Conservation (phyloP, 2,888 invertebrate species). For the Lasius platythorax region DNA sequence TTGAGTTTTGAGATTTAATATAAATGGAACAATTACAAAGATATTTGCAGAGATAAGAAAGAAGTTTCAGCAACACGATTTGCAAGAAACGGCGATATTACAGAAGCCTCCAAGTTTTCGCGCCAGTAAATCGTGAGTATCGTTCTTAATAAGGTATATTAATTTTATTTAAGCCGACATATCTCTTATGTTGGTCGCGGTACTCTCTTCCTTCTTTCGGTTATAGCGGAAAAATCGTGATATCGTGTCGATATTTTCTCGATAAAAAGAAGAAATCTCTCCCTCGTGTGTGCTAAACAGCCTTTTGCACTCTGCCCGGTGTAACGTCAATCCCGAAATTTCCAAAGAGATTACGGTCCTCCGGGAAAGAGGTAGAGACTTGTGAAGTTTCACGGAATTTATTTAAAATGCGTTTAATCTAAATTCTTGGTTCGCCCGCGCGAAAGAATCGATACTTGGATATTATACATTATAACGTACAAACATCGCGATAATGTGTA, state of each 20-base stretch:
- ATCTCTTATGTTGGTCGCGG: background rate
- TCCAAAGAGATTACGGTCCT: background rate
- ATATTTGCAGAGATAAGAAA: too few species aligned
- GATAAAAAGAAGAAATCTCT: background rate
- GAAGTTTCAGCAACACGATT: too few species aligned
- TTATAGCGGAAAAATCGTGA: background rate
- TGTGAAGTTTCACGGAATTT: background rate
- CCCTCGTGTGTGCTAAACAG: background rate
- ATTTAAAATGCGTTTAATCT: conserved; percentile 38
- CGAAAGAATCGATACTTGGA: conserved; percentile 20
- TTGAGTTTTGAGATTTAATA: too few species aligned
- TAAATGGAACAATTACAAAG: too few species aligned
- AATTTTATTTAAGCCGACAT: conserved; percentile 63
- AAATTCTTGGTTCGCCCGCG: conserved; percentile 5
- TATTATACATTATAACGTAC: background rate
- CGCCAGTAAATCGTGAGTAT: background rate
- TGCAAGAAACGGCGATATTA: background rate
- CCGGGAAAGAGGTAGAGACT: background rate
- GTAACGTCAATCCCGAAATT: conserved; percentile 30
- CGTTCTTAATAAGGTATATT: conserved; percentile 52
- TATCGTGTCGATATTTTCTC: background rate
- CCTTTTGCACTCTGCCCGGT: background rate
- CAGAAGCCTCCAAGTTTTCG: background rate
- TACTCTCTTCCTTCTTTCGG: conserved; percentile 20
- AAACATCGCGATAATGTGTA: background rate